Evolutionary conservation across 1,140 invertebrate genomes (phyloP), one percentile per base, ranked within the genome.

Genomic region (Cephus cinctus): DNA sequence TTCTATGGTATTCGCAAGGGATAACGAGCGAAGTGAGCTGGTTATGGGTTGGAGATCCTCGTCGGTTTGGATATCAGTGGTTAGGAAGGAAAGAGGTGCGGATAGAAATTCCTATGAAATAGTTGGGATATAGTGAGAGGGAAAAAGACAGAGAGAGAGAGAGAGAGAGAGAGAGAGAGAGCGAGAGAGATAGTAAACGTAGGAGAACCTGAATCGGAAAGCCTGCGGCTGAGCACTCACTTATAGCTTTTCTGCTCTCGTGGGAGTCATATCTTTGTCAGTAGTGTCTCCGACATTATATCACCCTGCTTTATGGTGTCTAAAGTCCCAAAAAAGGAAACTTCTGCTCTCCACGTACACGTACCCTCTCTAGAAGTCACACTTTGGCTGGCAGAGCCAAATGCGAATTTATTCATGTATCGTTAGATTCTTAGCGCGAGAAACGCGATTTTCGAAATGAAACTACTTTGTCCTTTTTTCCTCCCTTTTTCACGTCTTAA

Each of bases 251-350:
- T 47, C 44, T 41, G 38, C 42, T 34, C 41, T 43, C 51, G 22
- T 36, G 51, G 51, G 51, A 53, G 40, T 43, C 51, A 41, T 53
- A 53, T 49, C 51, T 53, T 53, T 53, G 51, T 53, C 51, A 48
- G 44, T 49, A 47, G 51, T 43, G 46, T 36, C 36, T 20, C 36
- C 32, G 38, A 40, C 46, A 30, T 40, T 53, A 53, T 49, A 49
- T 53, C 51, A 53, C 44, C 19, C 30, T 41, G 46, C 45, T 53
- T 53, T 53, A 53, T 49, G 46, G 51, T 53, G 43, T 45, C 49
- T 51, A 51, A 51, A 51, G 49, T 51, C 27, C 30, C 31, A n/a
- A n/a, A n/a, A n/a, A n/a, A n/a, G n/a, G n/a, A n/a, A n/a, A n/a
- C n/a, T n/a, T n/a, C n/a, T n/a, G n/a, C n/a, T n/a, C n/a, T n/a